Base-by-base conservation (phyloP, 2,888 invertebrate species). In the Netelia virgata region DNA sequence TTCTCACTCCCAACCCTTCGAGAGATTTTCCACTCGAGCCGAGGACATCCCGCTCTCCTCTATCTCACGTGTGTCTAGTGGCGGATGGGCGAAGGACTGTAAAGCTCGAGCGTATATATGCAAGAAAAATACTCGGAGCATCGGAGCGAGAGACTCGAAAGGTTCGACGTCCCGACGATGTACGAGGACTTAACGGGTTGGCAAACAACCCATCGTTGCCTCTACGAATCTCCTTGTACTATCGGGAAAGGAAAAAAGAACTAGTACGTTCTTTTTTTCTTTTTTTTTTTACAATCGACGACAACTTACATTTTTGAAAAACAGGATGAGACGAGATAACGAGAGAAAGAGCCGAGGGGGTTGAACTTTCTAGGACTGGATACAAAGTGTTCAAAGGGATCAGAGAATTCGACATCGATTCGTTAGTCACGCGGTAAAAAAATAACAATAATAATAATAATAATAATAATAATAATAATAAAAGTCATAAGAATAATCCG, bases 11-110 rank as follows among this genome's bases (percentile, higher is more conserved):
- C 36, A 5, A 36, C 85, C 73, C 76, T 72, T 81, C 84, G 86
- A 74, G 47, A 82, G 53, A 85, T 85, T 82, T 82, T 82, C 84
- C 75, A 82, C 84, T 85, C 74, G 74, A 79, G 70, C 53, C 75
- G 64, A 78, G 74, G 74, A 86, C 87, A 87, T 75, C 61, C 53
- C 47, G 63, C 61, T 61, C 53, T 61, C 55, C 28, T 70, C 59
- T 50, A 43, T 2, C 50, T 55, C 41, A 68, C 63, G 55, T 76
- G 41, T 66, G 66, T 41, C 11, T 53, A 53, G 11, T 53, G 66
- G 55, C n/a, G 53, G 14, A 53, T 53, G 16, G 53, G 53, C n/a
- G 53, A 53, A n/a, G n/a, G 53, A 53, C 14, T 53, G 14, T 14
- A 53, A 53, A 70, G 59, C 36, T 6, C 36, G 36, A 6, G 36